Conservation (phyloP, 2,113 vertebrate genomes). For the Tretioscincus oriximinensis region DNA sequence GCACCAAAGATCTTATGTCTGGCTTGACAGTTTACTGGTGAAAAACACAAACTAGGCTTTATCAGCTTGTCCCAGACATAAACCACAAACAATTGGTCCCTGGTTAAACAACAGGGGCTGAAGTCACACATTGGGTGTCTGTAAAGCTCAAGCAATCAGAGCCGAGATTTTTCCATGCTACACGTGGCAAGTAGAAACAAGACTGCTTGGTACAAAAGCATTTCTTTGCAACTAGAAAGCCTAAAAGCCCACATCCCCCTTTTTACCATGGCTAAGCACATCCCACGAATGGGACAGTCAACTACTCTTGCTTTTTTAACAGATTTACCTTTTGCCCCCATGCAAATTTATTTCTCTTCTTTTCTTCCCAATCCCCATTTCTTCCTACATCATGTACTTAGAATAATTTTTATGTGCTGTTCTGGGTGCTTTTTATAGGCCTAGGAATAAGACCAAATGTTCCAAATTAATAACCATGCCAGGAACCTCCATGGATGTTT, state of each 20-base stretch:
- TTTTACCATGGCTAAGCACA: background rate
- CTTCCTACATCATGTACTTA: no score
- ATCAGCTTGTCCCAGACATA: constrained; percentile 27
- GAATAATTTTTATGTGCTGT: no score
- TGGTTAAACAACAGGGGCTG: constrained; percentile 16
- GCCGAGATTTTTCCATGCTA: background rate
- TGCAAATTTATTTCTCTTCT: no score
- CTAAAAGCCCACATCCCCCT: background rate
- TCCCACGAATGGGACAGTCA: background rate
- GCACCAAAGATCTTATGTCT: constrained; percentile 57
- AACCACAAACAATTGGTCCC: background rate
- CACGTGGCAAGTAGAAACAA: background rate
- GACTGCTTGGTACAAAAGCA: background rate
- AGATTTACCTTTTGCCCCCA: no score
- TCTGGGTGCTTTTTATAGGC: no score
- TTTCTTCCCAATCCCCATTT: no score
- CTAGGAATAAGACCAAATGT: no score
- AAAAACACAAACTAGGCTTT: constrained; percentile 44
- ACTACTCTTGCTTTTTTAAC: background rate
- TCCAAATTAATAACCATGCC: background rate
- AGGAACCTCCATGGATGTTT: background rate
- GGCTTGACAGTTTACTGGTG: constrained; percentile 44
- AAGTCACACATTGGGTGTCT: constrained; percentile 5
- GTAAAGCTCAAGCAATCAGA: constrained; percentile 1
- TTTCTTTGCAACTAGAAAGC: background rate